Conservation (phyloP, 1,140 invertebrate genomes). For the Leptopilina boulardi region DNA sequence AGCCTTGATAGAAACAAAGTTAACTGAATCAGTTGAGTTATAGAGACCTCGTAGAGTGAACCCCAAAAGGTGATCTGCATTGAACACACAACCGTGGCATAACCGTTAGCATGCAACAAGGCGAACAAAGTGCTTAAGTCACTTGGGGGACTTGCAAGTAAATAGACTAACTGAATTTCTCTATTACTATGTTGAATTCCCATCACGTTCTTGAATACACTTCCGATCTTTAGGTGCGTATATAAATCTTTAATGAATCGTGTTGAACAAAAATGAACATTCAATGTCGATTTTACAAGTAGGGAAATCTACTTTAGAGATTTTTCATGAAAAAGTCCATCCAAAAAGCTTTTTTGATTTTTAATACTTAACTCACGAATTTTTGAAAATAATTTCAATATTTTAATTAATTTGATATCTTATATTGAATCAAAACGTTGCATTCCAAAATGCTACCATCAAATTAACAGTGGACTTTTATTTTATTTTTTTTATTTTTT, state of each 20-base stretch:
- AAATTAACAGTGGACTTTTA: no score
- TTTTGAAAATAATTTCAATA: no score
- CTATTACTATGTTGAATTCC: conserved; percentile 43
- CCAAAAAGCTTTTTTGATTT: no score
- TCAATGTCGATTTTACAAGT: background rate
- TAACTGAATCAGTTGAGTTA: conserved; percentile 24
- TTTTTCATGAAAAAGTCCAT: no score
- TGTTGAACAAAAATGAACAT: background rate
- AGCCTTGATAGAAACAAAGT: background rate
- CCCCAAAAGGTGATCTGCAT: conserved; percentile 34
- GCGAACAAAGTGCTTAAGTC: conserved; percentile 41
- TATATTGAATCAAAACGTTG: no score
- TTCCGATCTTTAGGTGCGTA: conserved; percentile 52
- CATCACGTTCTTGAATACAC: conserved; percentile 49
- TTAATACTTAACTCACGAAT: no score
- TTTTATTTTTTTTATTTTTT: no score
- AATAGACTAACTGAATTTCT: conserved; percentile 55
- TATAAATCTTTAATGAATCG: conserved; percentile 37
- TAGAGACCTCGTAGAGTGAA: background rate
- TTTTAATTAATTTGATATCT: no score
- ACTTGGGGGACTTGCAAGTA: conserved; percentile 41
- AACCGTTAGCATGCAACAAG: conserved; percentile 40
- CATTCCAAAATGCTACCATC: no score
- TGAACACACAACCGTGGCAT: conserved; percentile 31
- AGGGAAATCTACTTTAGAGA: no score